Base-by-base conservation (phyloP, 2,888 invertebrate species). In the Himalopsyche kuldschensis region DNA sequence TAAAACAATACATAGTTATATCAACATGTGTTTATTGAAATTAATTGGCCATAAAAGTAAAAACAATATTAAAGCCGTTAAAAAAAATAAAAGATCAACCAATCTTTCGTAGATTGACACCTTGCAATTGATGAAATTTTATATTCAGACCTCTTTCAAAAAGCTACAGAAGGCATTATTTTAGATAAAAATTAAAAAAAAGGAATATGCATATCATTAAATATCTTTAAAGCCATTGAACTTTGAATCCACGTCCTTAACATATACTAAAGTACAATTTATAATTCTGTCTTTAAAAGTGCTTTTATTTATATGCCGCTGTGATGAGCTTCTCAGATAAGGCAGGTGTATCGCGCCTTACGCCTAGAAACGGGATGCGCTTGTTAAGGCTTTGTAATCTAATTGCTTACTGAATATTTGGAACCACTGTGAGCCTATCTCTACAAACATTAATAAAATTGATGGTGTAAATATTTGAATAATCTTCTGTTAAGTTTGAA, bases 381-480 rank as follows among this genome's bases (percentile, higher is more conserved):
- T 78, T 78, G 47, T 78, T 78, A 78, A 78, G 32, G 15, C 78
- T 48, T 47, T 63, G 48, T 79, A 79, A 55, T 79, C 79, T 79
- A 79, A 79, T 79, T 79, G 79, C 79, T 55, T 55, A 55, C 79
- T 79, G 79, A 79, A 79, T 79, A 79, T 55, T 35, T 32, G 32
- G 31, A 35, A 35, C 35, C 41, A 24, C 35, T 32, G 35, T 35
- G 24, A 11, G 32, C 17, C 35, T 41, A 24, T 77, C 35, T 32
- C 77, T 77, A 24, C 77, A 20, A 55, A 55, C 55, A 55, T 77
- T 24, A 77, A 77, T 41, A 41, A 41, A 77, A 77, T 77, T 77
- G 17, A 77, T 77, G 77, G 77, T 77, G 35, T 32, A 77, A 32
- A 77, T 32, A 75, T 75, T 75, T 75, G 75, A 55, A 55, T 55